Evolutionary conservation across 2,797 vertebrate species (phyloP).

Genomic region (Clamator glandarius): DNA sequence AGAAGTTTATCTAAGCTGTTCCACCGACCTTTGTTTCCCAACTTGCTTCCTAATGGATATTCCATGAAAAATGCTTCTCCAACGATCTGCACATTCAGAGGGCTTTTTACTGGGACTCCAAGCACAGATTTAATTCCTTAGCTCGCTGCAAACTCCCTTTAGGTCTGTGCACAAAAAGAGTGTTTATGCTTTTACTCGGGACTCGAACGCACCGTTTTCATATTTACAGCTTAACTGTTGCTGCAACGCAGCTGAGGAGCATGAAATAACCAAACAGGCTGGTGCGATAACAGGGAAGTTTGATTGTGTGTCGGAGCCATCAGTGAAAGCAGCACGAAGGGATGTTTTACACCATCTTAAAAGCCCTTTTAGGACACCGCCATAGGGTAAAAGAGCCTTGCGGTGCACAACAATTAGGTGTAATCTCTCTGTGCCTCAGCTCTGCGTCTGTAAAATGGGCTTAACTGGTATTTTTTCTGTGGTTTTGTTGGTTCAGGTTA

Average conservation of each 20-base stretch:
- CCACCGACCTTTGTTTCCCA: not conserved
- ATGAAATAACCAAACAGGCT: not conserved
- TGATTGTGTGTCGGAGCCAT: not conserved
- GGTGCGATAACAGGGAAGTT: not conserved
- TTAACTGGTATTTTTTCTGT: accelerated
- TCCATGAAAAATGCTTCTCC: not conserved
- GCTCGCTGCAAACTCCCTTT: not conserved
- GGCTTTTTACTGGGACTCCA: not conserved
- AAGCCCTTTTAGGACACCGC: not conserved
- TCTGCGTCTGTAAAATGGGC: not conserved
- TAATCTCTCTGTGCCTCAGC: not conserved
- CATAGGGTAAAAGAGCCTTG: not conserved
- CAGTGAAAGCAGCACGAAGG: not conserved
- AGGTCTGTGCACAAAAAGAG: not conserved
- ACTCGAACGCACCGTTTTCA: not conserved
- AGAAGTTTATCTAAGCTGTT: conserved; percentile 7
- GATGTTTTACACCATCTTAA: not conserved
- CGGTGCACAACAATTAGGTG: not conserved
- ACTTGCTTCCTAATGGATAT: not conserved
- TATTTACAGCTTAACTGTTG: not conserved
- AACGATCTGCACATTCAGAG: not conserved
- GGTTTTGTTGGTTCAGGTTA: not conserved
- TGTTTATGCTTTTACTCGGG: not conserved
- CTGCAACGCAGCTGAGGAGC: not conserved
- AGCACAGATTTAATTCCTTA: not conserved